Percentiles rank a stretch among this genome's conserved stretches.
Evolutionary conservation across 1,140 invertebrate species (phyloP).

Genomic region (Meloidogyne floridensis): DNA sequence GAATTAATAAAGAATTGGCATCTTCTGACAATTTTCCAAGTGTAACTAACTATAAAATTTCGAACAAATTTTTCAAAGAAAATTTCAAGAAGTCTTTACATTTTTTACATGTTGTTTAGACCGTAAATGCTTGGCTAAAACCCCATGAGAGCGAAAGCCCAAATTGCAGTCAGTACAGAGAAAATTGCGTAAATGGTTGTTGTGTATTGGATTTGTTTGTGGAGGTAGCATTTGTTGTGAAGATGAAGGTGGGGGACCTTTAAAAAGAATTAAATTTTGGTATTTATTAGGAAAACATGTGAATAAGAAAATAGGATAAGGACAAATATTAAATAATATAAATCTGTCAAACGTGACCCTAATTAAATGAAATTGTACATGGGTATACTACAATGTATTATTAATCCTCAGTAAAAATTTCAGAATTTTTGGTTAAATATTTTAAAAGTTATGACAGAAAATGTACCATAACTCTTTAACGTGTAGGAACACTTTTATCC

Average conservation of each 20-base stretch:
- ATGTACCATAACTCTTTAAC: too few relatives aligned
- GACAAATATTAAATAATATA: too few relatives aligned
- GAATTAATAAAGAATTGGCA: constrained; percentile 94
- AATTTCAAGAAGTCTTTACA: not conserved
- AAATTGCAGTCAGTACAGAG: constrained; percentile 87
- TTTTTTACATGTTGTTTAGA: constrained; percentile 96
- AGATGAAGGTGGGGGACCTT: constrained; percentile 11
- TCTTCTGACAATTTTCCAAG: constrained; percentile 86
- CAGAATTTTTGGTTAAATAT: too few relatives aligned
- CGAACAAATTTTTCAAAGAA: not conserved
- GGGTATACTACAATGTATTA: too few relatives aligned
- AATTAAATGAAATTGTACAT: not conserved
- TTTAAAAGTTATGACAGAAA: too few relatives aligned
- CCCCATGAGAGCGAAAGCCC: constrained; percentile 91
- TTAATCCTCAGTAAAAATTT: too few relatives aligned
- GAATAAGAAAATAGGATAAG: not conserved
- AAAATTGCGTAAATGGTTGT: constrained; percentile 38
- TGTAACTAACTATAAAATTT: constrained; percentile 75
- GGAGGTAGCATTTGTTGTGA: constrained; percentile 11
- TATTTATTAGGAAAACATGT: not conserved
- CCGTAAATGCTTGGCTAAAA: constrained; percentile 90
- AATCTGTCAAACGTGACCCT: too few relatives aligned
- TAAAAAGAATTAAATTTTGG: not conserved
- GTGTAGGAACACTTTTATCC: too few relatives aligned
- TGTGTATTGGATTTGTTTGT: not conserved